phyloP scores from a whole-genome alignment of 2,888 invertebrate genomes.

The Calameuta filiformis region DNA sequence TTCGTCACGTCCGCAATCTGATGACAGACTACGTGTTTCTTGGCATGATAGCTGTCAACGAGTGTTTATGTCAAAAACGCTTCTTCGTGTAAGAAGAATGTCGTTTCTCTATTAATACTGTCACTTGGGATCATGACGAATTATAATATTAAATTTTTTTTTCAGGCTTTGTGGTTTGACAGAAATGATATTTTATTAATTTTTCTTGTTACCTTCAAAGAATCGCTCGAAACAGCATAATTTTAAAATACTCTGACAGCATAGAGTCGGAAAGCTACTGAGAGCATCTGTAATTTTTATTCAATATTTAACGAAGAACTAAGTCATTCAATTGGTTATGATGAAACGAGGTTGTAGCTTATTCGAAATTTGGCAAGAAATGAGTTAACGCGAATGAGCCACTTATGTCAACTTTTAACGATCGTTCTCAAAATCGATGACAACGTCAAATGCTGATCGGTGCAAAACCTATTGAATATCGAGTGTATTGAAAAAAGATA shows the following conservation, averaged over 20 bases:
- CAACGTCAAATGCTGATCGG: no score
- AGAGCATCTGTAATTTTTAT: background rate
- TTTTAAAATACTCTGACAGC: background rate
- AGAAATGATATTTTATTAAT: background rate
- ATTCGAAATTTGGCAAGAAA: background rate
- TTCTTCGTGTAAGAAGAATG: background rate
- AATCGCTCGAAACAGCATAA: background rate
- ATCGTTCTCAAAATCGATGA: background rate
- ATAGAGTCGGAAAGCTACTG: background rate
- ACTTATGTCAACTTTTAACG: background rate
- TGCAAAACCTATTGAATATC: no score
- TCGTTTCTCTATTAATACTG: background rate
- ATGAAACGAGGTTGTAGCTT: background rate
- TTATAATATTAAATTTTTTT: background rate
- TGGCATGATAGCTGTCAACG: background rate
- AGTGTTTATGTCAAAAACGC: background rate
- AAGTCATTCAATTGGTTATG: background rate
- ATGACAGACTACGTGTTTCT: background rate
- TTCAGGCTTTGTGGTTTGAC: background rate
- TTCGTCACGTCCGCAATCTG: background rate
- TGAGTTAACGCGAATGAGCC: background rate
- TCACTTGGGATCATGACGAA: background rate
- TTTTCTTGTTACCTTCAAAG: no score
- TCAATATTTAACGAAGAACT: background rate
- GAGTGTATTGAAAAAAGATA: background rate